Base-by-base conservation (phyloP, 2,113 vertebrate genomes). In the Sturnus vulgaris region DNA sequence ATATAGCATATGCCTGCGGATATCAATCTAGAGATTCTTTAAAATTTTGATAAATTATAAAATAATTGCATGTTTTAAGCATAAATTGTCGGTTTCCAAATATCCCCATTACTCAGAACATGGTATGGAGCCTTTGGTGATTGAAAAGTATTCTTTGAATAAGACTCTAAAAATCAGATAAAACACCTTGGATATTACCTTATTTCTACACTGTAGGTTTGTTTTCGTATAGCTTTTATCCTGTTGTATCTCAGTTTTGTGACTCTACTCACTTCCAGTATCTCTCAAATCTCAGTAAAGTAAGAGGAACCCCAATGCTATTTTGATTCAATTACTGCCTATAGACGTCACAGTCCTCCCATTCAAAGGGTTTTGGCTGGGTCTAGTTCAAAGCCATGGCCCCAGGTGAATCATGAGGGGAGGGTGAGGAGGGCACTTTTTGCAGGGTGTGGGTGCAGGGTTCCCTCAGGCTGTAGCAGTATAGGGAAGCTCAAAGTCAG, bases 361-460 rank as follows among this genome's bases (percentile, higher is more conserved):
- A 39, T 37, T 59, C 22, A 22, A 27, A 66, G 10, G 18, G 13
- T 22, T 44, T 23, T 70, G 37, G 19, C 46, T 63, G 75, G 37
- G 25, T 28, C 42, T 59, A 4, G 23, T 25, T 55, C 18, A 80
- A 56, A 63, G 46, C 39, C 23, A 5, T 9, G 39, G 59, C 27
- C 37, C 15, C 28, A 30, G 33, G 47, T 63, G 56, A 8, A 18
- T 35, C 5, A 4, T 4, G 30, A 23, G 21, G 37, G 27, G 24
- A 65, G 9, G 28, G 6, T 35, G 57, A 47, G 44, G 23, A 61
- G 61, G 37, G 20, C 3, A 10, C 7, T 56, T 83, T 30, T 5
- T 19, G 17, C 6, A 16, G 31, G 30, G 20, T 24, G 2, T 57
- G 53, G 17, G 9, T 2, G 4, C 4, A 2, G 20, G n/a, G 16